A percentile compares a stretch with the other conserved stretches of the same genome.
These are phyloP conservation scores for Hyles lineata DNA, from an alignment of 2,888 invertebrate species.

Conservation along the genomic window DNA sequence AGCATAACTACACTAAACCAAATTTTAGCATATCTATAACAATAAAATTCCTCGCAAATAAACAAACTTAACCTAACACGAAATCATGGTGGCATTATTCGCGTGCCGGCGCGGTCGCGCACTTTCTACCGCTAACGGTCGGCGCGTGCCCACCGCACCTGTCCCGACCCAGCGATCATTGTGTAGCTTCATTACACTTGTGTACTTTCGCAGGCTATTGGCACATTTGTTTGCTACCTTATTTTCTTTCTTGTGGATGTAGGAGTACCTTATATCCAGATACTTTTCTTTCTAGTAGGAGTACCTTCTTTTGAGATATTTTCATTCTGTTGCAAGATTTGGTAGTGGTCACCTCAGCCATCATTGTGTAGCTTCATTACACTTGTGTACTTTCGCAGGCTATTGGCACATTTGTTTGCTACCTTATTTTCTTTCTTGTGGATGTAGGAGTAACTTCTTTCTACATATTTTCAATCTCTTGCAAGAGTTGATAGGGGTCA, in stretches of 20 bases:
- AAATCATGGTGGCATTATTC: constrained; percentile 63
- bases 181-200: constrained; percentile 50
- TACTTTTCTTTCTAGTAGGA: too few species aligned
- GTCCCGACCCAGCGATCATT: constrained; percentile 70
- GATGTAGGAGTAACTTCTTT: too few species aligned
- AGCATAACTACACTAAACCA: too few species aligned
- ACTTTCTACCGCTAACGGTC: constrained; percentile 85
- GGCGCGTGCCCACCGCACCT: constrained; percentile 82
- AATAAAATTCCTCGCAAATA: background rate
- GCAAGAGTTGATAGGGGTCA: too few species aligned
- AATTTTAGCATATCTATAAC: too few species aligned
- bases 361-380: constrained; percentile 52
- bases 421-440: too few species aligned
- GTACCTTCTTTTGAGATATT: too few species aligned
- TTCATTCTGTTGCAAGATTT: too few species aligned
- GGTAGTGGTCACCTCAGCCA: constrained; percentile 42
- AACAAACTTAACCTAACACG: constrained; percentile 25
- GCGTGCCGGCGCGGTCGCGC: constrained; percentile 83
- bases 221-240: too few species aligned
- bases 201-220: constrained; percentile 34
- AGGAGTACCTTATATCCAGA: too few species aligned
- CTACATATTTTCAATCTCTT: too few species aligned
- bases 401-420: constrained; percentile 25
- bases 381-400: constrained; percentile 34
- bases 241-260: background rate